phyloP scores from a whole-genome alignment of 2,113 vertebrate genomes.

The Raja brachyura region DNA sequence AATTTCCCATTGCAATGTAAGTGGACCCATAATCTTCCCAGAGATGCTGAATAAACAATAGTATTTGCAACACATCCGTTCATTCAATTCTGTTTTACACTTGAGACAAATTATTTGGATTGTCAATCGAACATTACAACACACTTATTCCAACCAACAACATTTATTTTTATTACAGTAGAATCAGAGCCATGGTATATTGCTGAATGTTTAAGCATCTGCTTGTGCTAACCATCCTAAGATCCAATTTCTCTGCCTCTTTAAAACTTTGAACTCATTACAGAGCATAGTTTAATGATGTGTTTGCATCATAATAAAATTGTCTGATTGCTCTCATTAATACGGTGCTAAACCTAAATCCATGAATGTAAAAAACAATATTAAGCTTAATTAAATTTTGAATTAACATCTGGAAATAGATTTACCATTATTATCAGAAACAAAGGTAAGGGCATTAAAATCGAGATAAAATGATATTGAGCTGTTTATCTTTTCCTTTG shows the following conservation, averaged over 20 bases:
- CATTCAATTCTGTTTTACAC: neutral
- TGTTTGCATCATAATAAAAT: neutral
- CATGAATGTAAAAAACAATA: neutral
- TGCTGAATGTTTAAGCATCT: neutral
- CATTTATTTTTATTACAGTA: neutral
- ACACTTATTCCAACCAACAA: neutral
- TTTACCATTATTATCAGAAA: no score
- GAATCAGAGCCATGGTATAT: neutral
- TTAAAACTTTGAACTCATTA: neutral
- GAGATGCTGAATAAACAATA: neutral
- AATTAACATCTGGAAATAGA: neutral
- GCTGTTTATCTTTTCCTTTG: neutral
- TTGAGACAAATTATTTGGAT: neutral
- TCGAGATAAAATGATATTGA: neutral
- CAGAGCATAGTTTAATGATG: conserved; percentile 1
- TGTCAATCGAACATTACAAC: neutral
- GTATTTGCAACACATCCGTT: neutral
- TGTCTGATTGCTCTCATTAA: conserved; percentile 7
- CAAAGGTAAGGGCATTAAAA: neutral
- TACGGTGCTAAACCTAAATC: neutral
- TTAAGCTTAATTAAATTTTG: neutral
- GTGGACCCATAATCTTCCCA: neutral
- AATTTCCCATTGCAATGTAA: neutral
- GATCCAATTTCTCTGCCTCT: neutral
- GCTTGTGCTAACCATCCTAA: neutral